Evolutionary conservation across 2,888 invertebrate species (phyloP).

Genomic region (Agriopis leucophaearia): DNA sequence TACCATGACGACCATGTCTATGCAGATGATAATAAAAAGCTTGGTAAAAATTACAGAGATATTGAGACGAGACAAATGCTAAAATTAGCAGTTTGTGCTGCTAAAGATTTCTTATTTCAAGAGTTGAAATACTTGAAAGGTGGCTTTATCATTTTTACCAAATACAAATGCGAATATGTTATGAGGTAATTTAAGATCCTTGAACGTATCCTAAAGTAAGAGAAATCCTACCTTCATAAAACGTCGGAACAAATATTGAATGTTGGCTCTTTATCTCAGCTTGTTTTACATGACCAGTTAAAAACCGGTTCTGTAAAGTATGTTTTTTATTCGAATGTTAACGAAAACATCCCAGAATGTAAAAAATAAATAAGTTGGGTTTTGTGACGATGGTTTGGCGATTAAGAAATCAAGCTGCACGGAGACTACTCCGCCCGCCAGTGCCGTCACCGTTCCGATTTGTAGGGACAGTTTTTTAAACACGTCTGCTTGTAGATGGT

Average conservation of each 20-base stretch:
- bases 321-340: conserved; percentile 16
- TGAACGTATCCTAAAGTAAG: conserved; percentile 17
- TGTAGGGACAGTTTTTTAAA: background rate
- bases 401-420: background rate
- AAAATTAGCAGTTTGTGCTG: background rate
- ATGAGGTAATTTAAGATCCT: conserved; percentile 16
- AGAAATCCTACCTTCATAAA: conserved; percentile 25
- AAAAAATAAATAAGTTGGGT: conserved; percentile 2
- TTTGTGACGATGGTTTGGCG: background rate
- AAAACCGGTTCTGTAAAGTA: conserved; percentile 21
- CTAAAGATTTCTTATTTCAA: background rate
- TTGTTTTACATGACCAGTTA: conserved; percentile 18
- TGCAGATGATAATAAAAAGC: too few species aligned
- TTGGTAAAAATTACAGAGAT: too few species aligned
- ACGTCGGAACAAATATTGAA: conserved; percentile 23
- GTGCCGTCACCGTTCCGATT: background rate
- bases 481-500: too few species aligned
- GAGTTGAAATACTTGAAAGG: background rate
- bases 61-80: too few species aligned
- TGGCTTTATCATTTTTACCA: background rate
- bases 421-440: too few species aligned
- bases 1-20: too few species aligned
- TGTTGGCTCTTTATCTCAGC: conserved; percentile 26
- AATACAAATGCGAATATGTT: conserved; percentile 12
- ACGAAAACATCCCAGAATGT: conserved; percentile 7